These are phyloP conservation scores for Philopedon plagiatum DNA, from an alignment of 2,888 invertebrate genomes.

Conservation along the genomic window DNA sequence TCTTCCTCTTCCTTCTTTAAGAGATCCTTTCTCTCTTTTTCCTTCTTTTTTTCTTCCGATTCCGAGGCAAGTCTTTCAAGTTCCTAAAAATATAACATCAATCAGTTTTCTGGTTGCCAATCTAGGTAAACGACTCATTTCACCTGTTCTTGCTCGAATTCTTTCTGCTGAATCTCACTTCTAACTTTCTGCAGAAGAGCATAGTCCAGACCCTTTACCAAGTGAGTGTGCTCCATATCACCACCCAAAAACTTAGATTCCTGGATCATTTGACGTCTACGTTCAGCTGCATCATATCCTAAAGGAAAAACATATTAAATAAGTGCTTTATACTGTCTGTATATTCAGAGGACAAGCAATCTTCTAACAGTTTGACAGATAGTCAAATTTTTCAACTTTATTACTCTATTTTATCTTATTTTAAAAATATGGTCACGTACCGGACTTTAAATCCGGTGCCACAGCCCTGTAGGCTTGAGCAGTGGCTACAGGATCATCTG, in stretches of 20 bases:
- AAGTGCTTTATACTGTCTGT: background rate
- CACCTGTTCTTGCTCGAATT: conserved; percentile 80
- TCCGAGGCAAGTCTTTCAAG: conserved; percentile 81
- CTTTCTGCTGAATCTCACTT: conserved; percentile 88
- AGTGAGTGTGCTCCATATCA: conserved; percentile 99
- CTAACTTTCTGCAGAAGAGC: conserved; percentile 93
- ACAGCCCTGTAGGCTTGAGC: conserved; percentile 85
- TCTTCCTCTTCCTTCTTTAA: conserved; percentile 79
- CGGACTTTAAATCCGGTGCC: conserved; percentile 95
- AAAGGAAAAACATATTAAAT: background rate
- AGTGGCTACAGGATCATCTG: conserved; percentile 87
- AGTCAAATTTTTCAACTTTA: too few relatives aligned
- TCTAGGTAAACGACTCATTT: background rate
- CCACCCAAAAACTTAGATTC: conserved; percentile 99
- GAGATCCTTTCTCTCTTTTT: conserved; percentile 62
- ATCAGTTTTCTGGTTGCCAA: background rate
- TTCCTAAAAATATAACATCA: conserved; percentile 67
- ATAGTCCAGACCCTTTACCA: conserved; percentile 97
- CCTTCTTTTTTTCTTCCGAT: conserved; percentile 69
- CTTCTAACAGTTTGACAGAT: too few relatives aligned
- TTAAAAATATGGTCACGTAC: too few relatives aligned
- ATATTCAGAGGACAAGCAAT: too few relatives aligned
- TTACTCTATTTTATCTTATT: too few relatives aligned
- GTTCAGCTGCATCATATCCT: conserved; percentile 92
- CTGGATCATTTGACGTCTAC: conserved; percentile 94